Percentiles rank a stretch among this genome's conserved stretches.
These are phyloP conservation scores for Eurytoma californica DNA, from an alignment of 2,888 invertebrate species.

Conservation along the genomic window DNA sequence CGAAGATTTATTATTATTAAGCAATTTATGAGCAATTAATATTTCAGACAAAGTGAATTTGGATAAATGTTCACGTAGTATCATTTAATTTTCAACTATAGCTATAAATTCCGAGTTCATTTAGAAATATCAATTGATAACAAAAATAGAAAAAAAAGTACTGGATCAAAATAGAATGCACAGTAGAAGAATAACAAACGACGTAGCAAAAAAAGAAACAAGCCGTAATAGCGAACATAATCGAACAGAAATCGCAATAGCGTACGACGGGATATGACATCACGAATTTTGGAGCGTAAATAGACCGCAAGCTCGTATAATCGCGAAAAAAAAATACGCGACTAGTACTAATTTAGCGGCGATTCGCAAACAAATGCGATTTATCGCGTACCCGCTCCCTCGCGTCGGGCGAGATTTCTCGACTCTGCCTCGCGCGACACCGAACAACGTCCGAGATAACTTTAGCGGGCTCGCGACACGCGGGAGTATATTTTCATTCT, in stretches of 20 bases:
- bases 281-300: not conserved
- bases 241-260: not conserved
- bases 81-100: no score
- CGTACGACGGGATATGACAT: not conserved
- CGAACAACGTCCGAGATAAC: not conserved
- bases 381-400: not conserved
- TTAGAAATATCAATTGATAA: no score
- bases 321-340: not conserved
- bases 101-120: no score
- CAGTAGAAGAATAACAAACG: no score
- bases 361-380: conserved; percentile 15
- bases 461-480: not conserved
- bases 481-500: no score
- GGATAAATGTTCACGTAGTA: no score
- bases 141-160: no score
- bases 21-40: no score
- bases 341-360: conserved; percentile 5
- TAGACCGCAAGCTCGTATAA: not conserved
- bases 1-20: no score
- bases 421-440: not conserved
- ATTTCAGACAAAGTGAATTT: no score
- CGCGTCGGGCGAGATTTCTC: not conserved
- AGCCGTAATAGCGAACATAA: not conserved
- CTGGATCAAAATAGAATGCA: no score
- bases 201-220: no score